Evolutionary conservation across 53 echinoderm and acorn worm genomes (phyloP), one percentile per base, ranked within the genome.

Genomic region (Antedon mediterranea): DNA sequence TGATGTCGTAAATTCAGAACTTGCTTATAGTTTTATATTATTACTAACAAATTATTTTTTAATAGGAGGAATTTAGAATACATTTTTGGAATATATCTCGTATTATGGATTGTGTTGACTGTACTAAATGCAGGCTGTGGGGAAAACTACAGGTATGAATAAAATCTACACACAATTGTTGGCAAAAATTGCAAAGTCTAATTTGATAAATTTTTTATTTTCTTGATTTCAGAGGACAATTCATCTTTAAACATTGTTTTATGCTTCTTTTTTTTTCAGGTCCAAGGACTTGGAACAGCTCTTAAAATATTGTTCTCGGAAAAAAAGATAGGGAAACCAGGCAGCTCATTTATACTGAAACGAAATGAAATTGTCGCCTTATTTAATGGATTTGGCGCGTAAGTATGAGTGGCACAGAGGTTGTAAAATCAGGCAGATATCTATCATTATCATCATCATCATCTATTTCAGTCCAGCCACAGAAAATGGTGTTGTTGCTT

Each of bases 41-140:
- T n/a, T n/a, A n/a, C n/a, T n/a, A n/a, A n/a, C n/a, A n/a, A 30
- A 32, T 32, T 74, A 28, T 77, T 23, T 72, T 28, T 74, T 78
- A 75, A 41, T 79, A 98, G 98, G 98, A 98, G 73, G 98, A 98
- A 82, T 98, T 98, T 80, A 78, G 98, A 9, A 86, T 74, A 27
- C 98, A 98, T 71, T 98, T 98, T 73, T 81, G 86, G 82, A 98
- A 98, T 80, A 93, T 98, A 77, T 98, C 98, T n/a, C 87, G 85
- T 72, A 98, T 98, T 43, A 98, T 98, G 98, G 98, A 98, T 88
- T 98, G 98, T 82, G 98, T 98, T n/a, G 98, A 92, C 72, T 98
- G 98, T 76, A 92, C 92, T 82, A 98, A 98, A 79, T 98, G 98
- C 44, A 98, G 88, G 81, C 74, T 98, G 28, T 98, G 98, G 98